Evolutionary conservation across 2,113 vertebrate species (phyloP).

Genomic region (Abramis brama): DNA sequence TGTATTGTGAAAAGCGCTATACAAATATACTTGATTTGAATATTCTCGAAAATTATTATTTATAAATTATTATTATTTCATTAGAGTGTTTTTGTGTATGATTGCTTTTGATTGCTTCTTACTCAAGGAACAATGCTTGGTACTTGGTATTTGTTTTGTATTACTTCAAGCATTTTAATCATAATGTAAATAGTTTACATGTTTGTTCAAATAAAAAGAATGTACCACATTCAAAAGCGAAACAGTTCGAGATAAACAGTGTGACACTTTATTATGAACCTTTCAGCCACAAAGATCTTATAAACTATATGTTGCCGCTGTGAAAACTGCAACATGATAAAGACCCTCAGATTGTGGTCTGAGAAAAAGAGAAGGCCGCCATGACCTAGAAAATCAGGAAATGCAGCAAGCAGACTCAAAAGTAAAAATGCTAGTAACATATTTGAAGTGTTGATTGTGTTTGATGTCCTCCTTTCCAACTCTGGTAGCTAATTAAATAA

Average conservation of each 20-base stretch:
- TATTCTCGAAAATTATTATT: not conserved
- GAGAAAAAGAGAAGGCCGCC: constrained; percentile 25
- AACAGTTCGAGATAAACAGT: not conserved
- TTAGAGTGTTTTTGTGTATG: not conserved
- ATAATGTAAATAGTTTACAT: not conserved
- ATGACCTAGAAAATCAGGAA: constrained; percentile 52
- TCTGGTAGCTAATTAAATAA: not conserved
- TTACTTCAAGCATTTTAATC: not conserved
- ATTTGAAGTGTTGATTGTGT: not conserved
- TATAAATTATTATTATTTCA: not conserved
- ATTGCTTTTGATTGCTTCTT: not conserved
- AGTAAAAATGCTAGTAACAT: not conserved
- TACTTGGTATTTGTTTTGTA: not conserved
- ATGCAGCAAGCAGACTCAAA: not conserved
- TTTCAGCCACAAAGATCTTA: constrained; percentile 22
- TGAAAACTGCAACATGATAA: not conserved
- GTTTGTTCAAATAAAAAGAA: not conserved
- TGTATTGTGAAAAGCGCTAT: too few species aligned
- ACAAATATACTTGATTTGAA: too few species aligned
- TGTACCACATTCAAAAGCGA: not conserved
- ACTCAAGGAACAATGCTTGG: not conserved
- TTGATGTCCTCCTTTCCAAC: not conserved
- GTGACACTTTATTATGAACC: not conserved
- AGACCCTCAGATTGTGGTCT: constrained; percentile 25
- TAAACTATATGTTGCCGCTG: not conserved